phyloP scores from a whole-genome alignment of 2,888 invertebrate genomes.

The Eilema griseolum region DNA sequence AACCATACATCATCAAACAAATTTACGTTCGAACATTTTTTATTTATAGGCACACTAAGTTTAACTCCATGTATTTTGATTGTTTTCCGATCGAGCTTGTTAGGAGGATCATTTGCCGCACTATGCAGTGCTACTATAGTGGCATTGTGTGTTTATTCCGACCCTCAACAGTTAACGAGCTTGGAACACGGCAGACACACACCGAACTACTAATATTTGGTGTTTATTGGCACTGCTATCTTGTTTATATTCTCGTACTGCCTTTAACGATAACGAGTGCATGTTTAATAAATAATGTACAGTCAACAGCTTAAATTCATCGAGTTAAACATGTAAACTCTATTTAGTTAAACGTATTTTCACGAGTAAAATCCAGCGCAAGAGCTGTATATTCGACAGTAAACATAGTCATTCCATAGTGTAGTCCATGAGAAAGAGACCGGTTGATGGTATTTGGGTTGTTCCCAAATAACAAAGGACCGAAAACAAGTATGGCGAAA shows the following conservation, averaged over 20 bases:
- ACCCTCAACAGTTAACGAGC: constrained; percentile 43
- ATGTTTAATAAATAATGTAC: background rate
- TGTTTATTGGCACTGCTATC: constrained; percentile 39
- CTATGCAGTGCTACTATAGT: constrained; percentile 34
- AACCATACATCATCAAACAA: background rate
- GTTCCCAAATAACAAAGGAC: no score
- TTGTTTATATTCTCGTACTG: constrained; percentile 32
- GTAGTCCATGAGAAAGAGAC: no score
- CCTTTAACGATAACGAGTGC: background rate
- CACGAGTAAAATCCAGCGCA: no score
- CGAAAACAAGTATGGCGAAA: no score
- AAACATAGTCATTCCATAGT: no score
- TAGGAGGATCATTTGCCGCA: constrained; percentile 49
- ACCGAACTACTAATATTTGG: constrained; percentile 36
- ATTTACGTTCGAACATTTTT: constrained; percentile 17
- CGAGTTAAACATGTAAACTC: no score
- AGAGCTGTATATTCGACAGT: no score
- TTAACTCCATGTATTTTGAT: constrained; percentile 39
- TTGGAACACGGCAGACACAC: constrained; percentile 41
- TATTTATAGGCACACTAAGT: constrained; percentile 28
- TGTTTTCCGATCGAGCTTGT: constrained; percentile 62
- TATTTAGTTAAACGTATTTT: no score
- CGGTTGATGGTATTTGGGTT: no score
- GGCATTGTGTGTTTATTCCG: constrained; percentile 43
- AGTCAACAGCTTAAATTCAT: background rate